A percentile compares a stretch with the other conserved stretches of the same genome.
These are phyloP conservation scores for Subacronicta megacephala DNA, from an alignment of 2,888 invertebrate genomes.

Conservation along the genomic window DNA sequence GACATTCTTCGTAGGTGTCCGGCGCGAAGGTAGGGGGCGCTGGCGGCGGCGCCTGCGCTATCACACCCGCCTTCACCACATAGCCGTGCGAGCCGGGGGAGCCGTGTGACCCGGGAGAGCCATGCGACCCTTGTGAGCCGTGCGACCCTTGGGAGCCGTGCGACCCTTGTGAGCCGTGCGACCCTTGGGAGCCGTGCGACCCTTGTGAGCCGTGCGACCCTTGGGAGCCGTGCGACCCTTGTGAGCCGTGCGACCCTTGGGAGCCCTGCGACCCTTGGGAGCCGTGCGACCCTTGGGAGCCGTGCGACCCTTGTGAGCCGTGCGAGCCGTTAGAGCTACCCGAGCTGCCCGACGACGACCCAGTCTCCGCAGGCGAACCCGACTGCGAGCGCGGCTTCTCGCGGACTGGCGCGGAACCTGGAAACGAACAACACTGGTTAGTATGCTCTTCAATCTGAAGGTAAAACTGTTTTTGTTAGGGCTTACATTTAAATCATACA, in stretches of 20 bases:
- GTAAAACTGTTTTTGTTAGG: too few species aligned
- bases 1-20: conserved; percentile 69
- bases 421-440: conserved; percentile 17
- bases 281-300: conserved; percentile 48
- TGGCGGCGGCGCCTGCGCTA: conserved; percentile 69
- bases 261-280: too few species aligned
- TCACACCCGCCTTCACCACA: conserved; percentile 66
- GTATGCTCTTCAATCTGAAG: too few species aligned
- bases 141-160: conserved; percentile 13
- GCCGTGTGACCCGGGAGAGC: too few species aligned
- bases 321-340: conserved; percentile 78
- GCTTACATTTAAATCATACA: too few species aligned
- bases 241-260: too few species aligned
- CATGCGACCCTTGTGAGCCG: too few species aligned
- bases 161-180: conserved; percentile 72
- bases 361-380: conserved; percentile 85
- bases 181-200: conserved; percentile 76
- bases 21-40: conserved; percentile 69
- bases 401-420: conserved; percentile 64
- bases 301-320: conserved; percentile 74
- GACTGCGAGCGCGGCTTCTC: conserved; percentile 68
- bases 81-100: conserved; percentile 68
- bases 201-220: conserved; percentile 87
- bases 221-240: conserved; percentile 58
- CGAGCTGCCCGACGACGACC: conserved; percentile 89